Evolutionary conservation across 53 echinoderm and acorn worm genomes (phyloP).

Genomic region (Holothuria leucospilota): DNA sequence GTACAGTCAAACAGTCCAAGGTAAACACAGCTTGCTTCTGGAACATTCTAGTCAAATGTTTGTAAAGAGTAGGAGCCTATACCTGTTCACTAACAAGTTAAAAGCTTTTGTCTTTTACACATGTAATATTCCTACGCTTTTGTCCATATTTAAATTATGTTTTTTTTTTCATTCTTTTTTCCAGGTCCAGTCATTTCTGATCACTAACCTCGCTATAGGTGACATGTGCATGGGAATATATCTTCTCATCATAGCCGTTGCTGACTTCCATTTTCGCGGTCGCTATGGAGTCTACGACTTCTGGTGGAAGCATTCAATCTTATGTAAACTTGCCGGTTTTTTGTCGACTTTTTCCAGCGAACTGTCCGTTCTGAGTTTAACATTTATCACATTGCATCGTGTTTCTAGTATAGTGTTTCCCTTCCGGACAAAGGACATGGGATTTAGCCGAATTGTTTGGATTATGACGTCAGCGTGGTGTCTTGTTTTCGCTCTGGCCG

Average conservation of each 20-base stretch:
- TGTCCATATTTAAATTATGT: no score
- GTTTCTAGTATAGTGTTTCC: constrained; percentile 91
- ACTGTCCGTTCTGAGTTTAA: constrained; percentile 93
- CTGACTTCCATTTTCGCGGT: constrained; percentile 87
- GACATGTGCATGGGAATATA: constrained; percentile 98
- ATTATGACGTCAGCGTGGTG: constrained; percentile 84
- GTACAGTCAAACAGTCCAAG: no score
- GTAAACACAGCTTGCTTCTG: no score
- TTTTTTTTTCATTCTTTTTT: not conserved
- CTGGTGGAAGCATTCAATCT: constrained; percentile 66
- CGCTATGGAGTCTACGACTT: constrained; percentile 76
- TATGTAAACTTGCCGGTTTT: constrained; percentile 93
- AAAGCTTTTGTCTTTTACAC: no score
- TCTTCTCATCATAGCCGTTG: constrained; percentile 90
- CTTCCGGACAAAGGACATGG: constrained; percentile 96
- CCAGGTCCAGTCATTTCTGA: constrained; percentile 95
- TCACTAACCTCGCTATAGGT: constrained; percentile 95
- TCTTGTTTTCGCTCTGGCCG: constrained; percentile 74
- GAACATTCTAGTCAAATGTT: no score
- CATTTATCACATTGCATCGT: constrained; percentile 92
- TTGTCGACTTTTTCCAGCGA: constrained; percentile 98
- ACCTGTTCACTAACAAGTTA: no score
- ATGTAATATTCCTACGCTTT: no score
- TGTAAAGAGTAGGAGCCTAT: no score
- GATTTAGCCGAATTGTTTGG: constrained; percentile 82